Percentiles rank a stretch among this genome's conserved stretches.
phyloP scores from a whole-genome alignment of 2,113 vertebrate species.

The Felis catus region DNA sequence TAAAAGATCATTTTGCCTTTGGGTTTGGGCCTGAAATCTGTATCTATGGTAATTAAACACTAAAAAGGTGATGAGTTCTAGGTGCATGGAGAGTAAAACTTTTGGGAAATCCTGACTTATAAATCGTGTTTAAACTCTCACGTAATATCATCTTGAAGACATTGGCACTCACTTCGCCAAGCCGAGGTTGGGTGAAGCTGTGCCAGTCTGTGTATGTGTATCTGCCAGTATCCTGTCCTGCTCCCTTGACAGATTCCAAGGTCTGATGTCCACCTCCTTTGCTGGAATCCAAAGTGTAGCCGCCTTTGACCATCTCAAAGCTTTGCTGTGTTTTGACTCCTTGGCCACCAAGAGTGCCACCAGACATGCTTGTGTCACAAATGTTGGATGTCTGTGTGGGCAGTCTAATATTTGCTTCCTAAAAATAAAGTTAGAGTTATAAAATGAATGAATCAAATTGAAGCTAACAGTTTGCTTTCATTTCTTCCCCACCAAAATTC shows the following conservation, averaged over 20 bases:
- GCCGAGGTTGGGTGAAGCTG: slow-evolving; percentile 86
- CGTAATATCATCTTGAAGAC: background rate
- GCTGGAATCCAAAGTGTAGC: slow-evolving; percentile 81
- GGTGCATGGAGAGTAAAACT: background rate
- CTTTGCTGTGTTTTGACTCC: slow-evolving; percentile 84
- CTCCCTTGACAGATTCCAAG: slow-evolving; percentile 78
- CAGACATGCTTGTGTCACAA: slow-evolving; percentile 70
- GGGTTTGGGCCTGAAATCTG: background rate
- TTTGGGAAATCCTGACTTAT: background rate
- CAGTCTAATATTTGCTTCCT: slow-evolving; percentile 87
- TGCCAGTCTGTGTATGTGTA: slow-evolving; percentile 88
- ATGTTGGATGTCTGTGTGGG: slow-evolving; percentile 79
- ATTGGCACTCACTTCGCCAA: slow-evolving; percentile 86
- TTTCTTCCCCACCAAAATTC: background rate
- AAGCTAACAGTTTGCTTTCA: background rate
- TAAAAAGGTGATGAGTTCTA: background rate
- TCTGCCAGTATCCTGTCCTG: slow-evolving; percentile 82
- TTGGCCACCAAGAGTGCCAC: slow-evolving; percentile 76
- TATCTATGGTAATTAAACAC: background rate
- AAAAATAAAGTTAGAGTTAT: slow-evolving; percentile 24
- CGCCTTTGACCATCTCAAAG: slow-evolving; percentile 83
- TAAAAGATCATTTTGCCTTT: background rate
- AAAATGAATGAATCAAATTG: background rate
- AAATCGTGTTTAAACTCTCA: background rate
- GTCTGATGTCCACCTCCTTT: slow-evolving; percentile 83